Evolutionary conservation across 1,140 invertebrate species (phyloP), one percentile per base, ranked within the genome.

Genomic region (Drosophila triauraria): DNA sequence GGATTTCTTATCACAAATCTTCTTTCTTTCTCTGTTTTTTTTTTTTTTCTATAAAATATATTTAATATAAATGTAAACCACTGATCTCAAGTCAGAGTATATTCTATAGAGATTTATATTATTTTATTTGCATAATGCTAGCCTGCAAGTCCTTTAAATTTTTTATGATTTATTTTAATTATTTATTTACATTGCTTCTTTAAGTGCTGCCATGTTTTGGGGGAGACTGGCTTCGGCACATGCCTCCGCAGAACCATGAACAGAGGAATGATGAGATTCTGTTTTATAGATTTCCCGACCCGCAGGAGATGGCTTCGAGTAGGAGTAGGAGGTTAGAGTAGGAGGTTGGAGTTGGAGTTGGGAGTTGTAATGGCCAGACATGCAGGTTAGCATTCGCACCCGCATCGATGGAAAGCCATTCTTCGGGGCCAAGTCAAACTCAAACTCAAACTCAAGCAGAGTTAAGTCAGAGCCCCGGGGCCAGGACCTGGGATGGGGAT

Each of bases 211-310:
- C 7, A 17, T 20, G 27, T 35, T 25, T 25, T 12, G 2, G 15
- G 13, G 35, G 20, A 6, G 4, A 54, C 20, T 20, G 20, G 20
- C 20, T 20, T 20, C 20, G 17, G 48, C 48, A 15, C 53, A 61
- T 56, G 23, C 20, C 35, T 35, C 35, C 25, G 25, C 32, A 30
- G 50, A 30, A 32, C 46, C 46, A 54, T 64, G 17, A 59, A 42
- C 56, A 15, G 53, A 13, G 57, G 47, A 53, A 42, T 69, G 67
- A 53, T 67, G 62, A 70, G 68, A 68, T 69, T 71, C 50, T 69
- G 68, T 57, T 71, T 56, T 69, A 54, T 68, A 53, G 67, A 70
- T 69, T 68, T 69, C 32, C 48, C 40, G 32, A 67, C 63, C 67
- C 35, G 67, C 67, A 70, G 67, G 65, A 70, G 67, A 53, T 27